Conservation (phyloP, 2,888 invertebrate genomes). For the Malacosoma neustria region DNA sequence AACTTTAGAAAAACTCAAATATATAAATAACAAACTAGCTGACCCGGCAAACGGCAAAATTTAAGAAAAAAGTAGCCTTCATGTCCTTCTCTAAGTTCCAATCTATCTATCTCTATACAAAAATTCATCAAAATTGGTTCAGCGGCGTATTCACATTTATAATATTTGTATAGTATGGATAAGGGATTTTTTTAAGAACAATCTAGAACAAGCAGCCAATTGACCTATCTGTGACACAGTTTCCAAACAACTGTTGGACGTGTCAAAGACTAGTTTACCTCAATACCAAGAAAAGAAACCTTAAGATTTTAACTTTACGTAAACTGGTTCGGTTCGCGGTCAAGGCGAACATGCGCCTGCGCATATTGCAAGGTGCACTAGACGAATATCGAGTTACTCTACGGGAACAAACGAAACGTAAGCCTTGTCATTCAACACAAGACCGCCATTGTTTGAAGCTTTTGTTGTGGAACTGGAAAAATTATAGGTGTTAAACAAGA, state of each 20-base stretch:
- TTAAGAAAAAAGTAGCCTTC: too few relatives aligned
- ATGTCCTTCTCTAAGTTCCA: too few relatives aligned
- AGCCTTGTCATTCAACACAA: background rate
- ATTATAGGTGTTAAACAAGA: background rate
- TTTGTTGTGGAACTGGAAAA: background rate
- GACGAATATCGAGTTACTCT: background rate
- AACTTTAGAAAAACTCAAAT: too few relatives aligned
- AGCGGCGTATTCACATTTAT: too few relatives aligned
- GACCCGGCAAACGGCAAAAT: too few relatives aligned
- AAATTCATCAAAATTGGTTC: too few relatives aligned
- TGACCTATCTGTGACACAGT: background rate
- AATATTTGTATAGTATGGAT: too few relatives aligned
- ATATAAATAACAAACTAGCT: too few relatives aligned
- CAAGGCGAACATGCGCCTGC: slow-evolving; percentile 33
- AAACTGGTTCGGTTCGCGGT: slow-evolving; percentile 34
- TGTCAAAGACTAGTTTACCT: background rate
- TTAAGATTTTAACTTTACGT: background rate
- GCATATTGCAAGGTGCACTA: slow-evolving; percentile 25
- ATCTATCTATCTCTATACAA: too few relatives aligned
- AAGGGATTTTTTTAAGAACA: too few relatives aligned
- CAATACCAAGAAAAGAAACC: background rate
- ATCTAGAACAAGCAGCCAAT: too few relatives aligned
- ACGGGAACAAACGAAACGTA: background rate
- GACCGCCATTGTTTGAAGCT: background rate
- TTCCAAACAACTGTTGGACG: background rate